A percentile compares a stretch with the other conserved stretches of the same genome.
These are phyloP conservation scores for Hymenopus coronatus DNA, from an alignment of 2,888 invertebrate species.

Conservation along the genomic window DNA sequence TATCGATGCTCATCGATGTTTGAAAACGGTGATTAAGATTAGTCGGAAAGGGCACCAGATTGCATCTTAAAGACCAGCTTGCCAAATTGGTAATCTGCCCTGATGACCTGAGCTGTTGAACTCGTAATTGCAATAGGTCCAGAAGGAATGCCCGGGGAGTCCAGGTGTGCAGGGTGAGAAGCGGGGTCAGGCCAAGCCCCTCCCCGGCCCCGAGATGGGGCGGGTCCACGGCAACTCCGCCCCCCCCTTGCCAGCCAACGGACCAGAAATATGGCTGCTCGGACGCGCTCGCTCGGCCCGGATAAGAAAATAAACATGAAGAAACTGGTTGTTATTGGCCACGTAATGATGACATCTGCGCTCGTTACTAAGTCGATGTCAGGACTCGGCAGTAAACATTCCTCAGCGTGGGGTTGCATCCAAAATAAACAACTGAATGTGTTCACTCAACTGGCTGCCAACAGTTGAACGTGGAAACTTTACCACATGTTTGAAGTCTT, in stretches of 20 bases:
- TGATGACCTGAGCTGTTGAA: background rate
- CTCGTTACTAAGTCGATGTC: background rate
- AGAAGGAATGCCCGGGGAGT: background rate
- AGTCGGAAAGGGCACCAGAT: background rate
- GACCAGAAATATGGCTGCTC: constrained; percentile 33
- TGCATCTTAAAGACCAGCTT: background rate
- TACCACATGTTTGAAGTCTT: no score
- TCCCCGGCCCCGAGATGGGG: constrained; percentile 22
- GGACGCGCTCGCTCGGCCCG: background rate
- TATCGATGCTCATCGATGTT: no score
- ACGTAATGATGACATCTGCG: background rate
- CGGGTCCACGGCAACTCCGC: constrained; percentile 31
- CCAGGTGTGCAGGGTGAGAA: constrained; percentile 13
- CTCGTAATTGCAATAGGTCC: background rate
- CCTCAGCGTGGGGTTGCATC: background rate
- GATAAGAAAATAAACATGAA: background rate
- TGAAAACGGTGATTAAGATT: background rate
- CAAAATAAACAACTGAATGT: no score
- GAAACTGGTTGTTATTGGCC: background rate
- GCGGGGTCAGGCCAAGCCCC: constrained; percentile 23
- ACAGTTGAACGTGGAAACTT: no score
- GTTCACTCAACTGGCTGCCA: no score
- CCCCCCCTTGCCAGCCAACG: constrained; percentile 19
- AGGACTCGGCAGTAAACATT: background rate
- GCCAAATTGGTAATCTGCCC: background rate